These are phyloP conservation scores for Mus caroli DNA, from an alignment of 2,797 vertebrate genomes.

Conservation along the genomic window DNA sequence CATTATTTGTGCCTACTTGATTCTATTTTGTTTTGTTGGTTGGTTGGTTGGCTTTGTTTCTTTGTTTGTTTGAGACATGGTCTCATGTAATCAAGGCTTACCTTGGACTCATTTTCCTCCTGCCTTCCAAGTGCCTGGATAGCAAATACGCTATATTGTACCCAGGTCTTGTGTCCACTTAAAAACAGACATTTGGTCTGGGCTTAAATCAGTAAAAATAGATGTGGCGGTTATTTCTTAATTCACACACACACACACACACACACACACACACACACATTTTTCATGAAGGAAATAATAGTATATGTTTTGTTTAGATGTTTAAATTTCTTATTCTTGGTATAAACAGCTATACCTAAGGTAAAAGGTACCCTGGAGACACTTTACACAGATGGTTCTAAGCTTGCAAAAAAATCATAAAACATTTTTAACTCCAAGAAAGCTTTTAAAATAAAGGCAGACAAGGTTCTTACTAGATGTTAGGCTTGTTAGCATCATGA, in stretches of 20 bases:
- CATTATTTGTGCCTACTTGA: neutral
- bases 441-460: constrained; percentile 47
- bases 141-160: neutral
- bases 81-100: neutral
- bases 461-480: constrained; percentile 22
- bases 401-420: constrained; percentile 47
- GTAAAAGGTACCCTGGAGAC: constrained; percentile 3
- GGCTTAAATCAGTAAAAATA: constrained; percentile 36
- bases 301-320: neutral
- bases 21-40: neutral
- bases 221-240: constrained; percentile 14
- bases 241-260: neutral
- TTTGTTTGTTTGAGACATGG: neutral
- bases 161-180: neutral
- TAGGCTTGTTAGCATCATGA: constrained; percentile 33
- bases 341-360: neutral
- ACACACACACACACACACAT: neutral
- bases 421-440: constrained; percentile 46
- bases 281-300: neutral
- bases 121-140: neutral
- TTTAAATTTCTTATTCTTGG: constrained; percentile 32
- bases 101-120: neutral
- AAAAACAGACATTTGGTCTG: constrained; percentile 47
- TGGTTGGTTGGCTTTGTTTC: neutral
- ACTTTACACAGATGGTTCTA: neutral